Conservation (phyloP, 2,797 vertebrate genomes). For the Phylloscopus collybita region DNA sequence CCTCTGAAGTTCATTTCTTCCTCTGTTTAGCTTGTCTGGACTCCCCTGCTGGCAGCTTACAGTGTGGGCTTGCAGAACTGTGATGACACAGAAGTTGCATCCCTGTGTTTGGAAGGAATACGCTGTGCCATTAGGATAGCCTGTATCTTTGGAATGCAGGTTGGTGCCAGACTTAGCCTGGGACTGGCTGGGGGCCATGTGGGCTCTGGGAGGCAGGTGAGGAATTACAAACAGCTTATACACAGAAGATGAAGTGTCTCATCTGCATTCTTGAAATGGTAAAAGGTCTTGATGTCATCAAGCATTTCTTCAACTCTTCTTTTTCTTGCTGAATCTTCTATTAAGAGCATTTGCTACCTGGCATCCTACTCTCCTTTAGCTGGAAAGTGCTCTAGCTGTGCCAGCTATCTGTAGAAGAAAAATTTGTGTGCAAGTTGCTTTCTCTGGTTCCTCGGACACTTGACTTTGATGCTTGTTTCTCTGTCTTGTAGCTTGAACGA, state of each 20-base stretch:
- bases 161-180: conserved; percentile 53
- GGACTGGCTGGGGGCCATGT: not conserved
- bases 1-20: not conserved
- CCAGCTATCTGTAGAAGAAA: not conserved
- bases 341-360: not conserved
- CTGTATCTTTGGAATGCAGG: conserved; percentile 97
- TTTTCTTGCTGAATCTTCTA: not conserved
- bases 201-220: not conserved
- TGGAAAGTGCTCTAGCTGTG: not conserved
- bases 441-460: not conserved
- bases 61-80: conserved; percentile 96
- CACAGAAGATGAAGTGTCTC: not conserved
- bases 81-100: conserved; percentile 93
- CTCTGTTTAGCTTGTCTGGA: conserved; percentile 89
- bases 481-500: conserved; percentile 87
- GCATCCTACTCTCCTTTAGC: not conserved
- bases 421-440: not conserved
- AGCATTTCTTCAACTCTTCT: not conserved
- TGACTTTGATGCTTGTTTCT: not conserved
- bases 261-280: not conserved
- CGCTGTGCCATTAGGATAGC: conserved; percentile 94
- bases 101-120: conserved; percentile 93
- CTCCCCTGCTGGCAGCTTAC: conserved; percentile 91
- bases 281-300: not conserved
- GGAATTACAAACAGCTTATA: not conserved